phyloP scores from a whole-genome alignment of 2,113 vertebrate genomes.

The Sander vitreus region DNA sequence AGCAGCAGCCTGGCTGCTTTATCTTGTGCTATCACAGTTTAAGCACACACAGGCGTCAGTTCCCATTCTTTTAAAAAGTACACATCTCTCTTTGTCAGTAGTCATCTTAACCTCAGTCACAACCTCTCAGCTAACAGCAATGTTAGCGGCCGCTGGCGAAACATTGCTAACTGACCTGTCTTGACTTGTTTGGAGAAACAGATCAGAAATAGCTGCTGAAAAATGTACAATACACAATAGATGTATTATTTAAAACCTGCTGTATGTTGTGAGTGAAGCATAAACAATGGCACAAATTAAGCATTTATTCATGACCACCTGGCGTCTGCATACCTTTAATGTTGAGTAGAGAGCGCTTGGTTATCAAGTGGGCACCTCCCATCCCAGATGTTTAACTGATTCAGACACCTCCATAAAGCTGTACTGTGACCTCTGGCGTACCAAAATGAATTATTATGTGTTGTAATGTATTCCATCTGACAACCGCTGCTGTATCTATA shows the following conservation, averaged over 20 bases:
- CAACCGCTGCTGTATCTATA: constrained; percentile 47
- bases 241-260: neutral
- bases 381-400: constrained; percentile 46
- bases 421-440: constrained; percentile 45
- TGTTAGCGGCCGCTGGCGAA: constrained; percentile 29
- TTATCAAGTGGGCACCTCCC: constrained; percentile 30
- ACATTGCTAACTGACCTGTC: constrained; percentile 37
- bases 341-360: neutral
- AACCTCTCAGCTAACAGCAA: constrained; percentile 25
- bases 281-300: constrained; percentile 14
- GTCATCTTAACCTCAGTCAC: constrained; percentile 49
- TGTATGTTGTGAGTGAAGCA: neutral
- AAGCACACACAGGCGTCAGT: constrained; percentile 4
- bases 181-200: constrained; percentile 34
- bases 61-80: constrained; percentile 34
- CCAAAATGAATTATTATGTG: constrained; percentile 59
- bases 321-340: constrained; percentile 1
- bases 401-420: constrained; percentile 39
- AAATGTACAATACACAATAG: neutral
- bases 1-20: neutral
- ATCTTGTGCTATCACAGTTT: constrained; percentile 36
- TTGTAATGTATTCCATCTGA: constrained; percentile 61
- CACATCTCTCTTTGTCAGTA: constrained; percentile 29
- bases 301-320: constrained; percentile 36
- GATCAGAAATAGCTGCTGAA: constrained; percentile 1